Conservation (phyloP, 2,113 vertebrate species). For the Cottus gobio region DNA sequence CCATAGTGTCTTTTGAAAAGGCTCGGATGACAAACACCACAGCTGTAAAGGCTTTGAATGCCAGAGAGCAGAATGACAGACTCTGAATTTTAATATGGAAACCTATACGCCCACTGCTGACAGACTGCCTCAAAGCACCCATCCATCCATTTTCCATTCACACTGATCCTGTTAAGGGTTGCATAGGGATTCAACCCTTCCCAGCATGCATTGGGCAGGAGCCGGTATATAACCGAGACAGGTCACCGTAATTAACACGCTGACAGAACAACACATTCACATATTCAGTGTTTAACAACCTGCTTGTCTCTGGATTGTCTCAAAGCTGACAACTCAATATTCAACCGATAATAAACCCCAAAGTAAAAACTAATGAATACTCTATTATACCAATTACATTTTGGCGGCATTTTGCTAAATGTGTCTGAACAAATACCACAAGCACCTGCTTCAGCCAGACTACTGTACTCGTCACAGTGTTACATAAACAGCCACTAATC, state of each 20-base stretch:
- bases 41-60: slow-evolving; percentile 26
- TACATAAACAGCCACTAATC: slow-evolving; percentile 53
- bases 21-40: slow-evolving; percentile 28
- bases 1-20: slow-evolving; percentile 17
- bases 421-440: background rate
- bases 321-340: background rate
- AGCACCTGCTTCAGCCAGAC: slow-evolving; percentile 4
- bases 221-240: background rate
- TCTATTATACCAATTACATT: background rate
- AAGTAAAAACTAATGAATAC: background rate
- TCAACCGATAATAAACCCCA: background rate
- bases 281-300: background rate
- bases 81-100: slow-evolving; percentile 49
- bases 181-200: slow-evolving; percentile 9
- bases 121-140: slow-evolving; percentile 31
- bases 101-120: slow-evolving; percentile 28
- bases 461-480: slow-evolving; percentile 11
- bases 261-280: background rate
- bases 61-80: slow-evolving; percentile 23
- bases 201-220: slow-evolving; percentile 15
- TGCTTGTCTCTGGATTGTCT: background rate
- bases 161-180: slow-evolving; percentile 15
- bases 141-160: slow-evolving; percentile 25
- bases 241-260: slow-evolving; percentile 8
- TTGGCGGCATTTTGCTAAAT: slow-evolving; percentile 1